Evolutionary conservation across 2,888 invertebrate genomes (phyloP).

Genomic region (Pandemis corylana): DNA sequence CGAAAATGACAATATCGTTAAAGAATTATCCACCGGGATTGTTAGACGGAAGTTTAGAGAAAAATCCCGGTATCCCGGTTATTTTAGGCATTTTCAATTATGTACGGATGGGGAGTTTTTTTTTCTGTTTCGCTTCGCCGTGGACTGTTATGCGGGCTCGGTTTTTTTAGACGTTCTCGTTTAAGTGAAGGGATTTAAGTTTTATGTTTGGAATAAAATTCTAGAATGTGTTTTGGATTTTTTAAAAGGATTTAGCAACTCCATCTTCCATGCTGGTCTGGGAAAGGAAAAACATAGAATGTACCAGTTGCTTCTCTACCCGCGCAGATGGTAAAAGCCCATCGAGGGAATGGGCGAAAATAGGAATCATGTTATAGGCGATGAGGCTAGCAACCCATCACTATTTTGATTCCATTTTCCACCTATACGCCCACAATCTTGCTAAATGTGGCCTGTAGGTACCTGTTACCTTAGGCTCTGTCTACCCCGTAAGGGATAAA

Average conservation of each 20-base stretch:
- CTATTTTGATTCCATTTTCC: too few relatives aligned
- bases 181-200: conserved; percentile 32
- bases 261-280: too few relatives aligned
- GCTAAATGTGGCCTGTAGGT: too few relatives aligned
- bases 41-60: conserved; percentile 62
- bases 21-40: conserved; percentile 62
- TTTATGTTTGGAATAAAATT: conserved; percentile 8
- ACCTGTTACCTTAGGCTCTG: too few relatives aligned
- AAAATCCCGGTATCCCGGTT: conserved; percentile 59
- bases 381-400: too few relatives aligned
- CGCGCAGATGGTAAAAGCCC: too few relatives aligned
- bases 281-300: too few relatives aligned
- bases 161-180: conserved; percentile 36
- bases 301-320: too few relatives aligned
- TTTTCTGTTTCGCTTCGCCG: conserved; percentile 43
- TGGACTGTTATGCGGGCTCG: conserved; percentile 51
- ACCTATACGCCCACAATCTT: too few relatives aligned
- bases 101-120: conserved; percentile 55
- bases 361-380: too few relatives aligned
- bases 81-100: conserved; percentile 83
- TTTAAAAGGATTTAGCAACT: neutral
- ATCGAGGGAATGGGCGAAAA: too few relatives aligned
- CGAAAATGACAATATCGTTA: conserved; percentile 59
- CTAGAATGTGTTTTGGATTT: conserved; percentile 12
- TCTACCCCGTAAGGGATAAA: too few relatives aligned